phyloP scores from a whole-genome alignment of 2,797 vertebrate species.

The Ceyx erithaca region DNA sequence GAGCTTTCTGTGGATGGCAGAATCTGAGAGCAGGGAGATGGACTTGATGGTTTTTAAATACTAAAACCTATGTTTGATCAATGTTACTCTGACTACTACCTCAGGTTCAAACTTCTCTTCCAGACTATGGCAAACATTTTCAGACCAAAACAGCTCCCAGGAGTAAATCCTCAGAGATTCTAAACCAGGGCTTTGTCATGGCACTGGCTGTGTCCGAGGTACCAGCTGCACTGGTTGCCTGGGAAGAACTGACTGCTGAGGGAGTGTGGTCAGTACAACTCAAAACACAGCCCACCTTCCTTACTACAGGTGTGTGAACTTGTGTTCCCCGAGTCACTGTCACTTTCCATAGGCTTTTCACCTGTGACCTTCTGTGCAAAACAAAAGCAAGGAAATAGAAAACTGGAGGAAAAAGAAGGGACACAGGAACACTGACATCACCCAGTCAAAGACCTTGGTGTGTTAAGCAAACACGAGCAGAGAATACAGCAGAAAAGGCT shows the following conservation, averaged over 20 bases:
- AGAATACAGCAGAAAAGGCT: rapidly evolving
- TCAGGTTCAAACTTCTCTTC: not conserved
- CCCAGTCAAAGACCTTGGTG: not conserved
- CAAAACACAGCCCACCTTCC: not conserved
- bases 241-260: not conserved
- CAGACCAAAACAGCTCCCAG: not conserved
- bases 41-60: not conserved
- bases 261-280: not conserved
- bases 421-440: not conserved
- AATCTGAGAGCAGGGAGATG: not conserved
- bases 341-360: not conserved
- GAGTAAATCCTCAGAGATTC: not conserved
- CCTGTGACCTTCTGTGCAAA: not conserved
- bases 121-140: not conserved
- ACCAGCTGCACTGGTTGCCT: not conserved
- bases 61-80: not conserved
- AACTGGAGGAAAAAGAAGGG: not conserved
- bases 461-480: not conserved
- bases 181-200: not conserved
- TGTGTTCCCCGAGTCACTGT: not conserved
- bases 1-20: not conserved
- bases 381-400: not conserved
- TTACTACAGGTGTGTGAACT: rapidly evolving
- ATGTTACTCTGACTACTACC: not conserved
- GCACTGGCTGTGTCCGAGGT: not conserved